A percentile compares a stretch with the other conserved stretches of the same genome.
These are phyloP conservation scores for Apteryx owenii DNA, from an alignment of 2,113 vertebrate genomes.

Conservation along the genomic window DNA sequence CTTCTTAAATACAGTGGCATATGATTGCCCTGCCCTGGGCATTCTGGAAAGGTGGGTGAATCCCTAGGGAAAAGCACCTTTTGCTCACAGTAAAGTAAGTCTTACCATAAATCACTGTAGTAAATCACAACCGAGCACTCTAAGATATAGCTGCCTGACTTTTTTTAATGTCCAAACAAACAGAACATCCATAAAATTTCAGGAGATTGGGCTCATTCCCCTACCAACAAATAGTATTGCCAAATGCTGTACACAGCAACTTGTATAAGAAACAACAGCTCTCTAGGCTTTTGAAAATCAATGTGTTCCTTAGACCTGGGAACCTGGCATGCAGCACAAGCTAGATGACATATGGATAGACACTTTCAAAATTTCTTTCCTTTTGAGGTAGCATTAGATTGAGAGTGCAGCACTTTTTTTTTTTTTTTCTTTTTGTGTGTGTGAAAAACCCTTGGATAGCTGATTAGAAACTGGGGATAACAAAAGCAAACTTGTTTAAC, in stretches of 20 bases:
- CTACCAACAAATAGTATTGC: constrained; percentile 33
- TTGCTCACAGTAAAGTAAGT: constrained; percentile 16
- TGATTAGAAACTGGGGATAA: constrained; percentile 19
- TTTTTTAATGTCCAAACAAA: constrained; percentile 28
- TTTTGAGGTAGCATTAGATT: constrained; percentile 19
- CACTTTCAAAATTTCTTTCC: background rate
- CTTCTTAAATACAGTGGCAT: constrained; percentile 2
- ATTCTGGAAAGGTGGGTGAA: constrained; percentile 56
- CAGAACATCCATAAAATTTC: background rate
- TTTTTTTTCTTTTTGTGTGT: background rate
- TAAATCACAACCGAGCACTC: constrained; percentile 42
- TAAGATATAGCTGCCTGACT: constrained; percentile 8
- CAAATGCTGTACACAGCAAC: constrained; percentile 31
- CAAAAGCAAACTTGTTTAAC: background rate
- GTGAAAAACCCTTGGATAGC: background rate
- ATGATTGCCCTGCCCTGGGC: background rate
- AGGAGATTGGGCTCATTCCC: constrained; percentile 40
- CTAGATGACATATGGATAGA: background rate
- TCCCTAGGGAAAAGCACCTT: constrained; percentile 15
- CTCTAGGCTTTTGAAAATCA: constrained; percentile 1
- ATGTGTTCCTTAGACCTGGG: background rate
- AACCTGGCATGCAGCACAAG: background rate
- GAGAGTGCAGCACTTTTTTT: background rate
- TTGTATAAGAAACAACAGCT: background rate
- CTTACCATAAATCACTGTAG: constrained; percentile 47